Base-by-base conservation (phyloP, 2,113 vertebrate species). In the Romanogobio albipinnatus region DNA sequence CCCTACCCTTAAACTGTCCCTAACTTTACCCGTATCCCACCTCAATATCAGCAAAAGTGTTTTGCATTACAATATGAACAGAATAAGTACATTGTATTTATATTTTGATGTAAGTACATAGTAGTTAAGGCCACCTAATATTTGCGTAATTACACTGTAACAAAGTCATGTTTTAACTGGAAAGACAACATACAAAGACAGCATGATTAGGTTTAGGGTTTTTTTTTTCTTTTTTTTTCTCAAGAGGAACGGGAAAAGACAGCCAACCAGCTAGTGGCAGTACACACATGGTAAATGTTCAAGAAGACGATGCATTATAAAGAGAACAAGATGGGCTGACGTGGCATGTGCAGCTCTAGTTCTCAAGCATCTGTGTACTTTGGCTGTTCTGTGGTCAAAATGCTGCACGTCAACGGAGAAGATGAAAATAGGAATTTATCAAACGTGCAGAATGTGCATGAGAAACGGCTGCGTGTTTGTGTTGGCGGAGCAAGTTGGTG, bases 281-380 rank as follows among this genome's bases (percentile, higher is more conserved):
- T 61, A 24, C 36, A 79, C 22, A 62, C 56, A 56, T 45, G 22
- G 1, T 24, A 43, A 26, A 45, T 1, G 3, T 62, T 79, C n/a
- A n/a, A 11, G 24, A 61, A 45, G 76, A 62, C 17, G 0, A 79
- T 5, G 8, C 7, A 5, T 13, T 77, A 45, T 24, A 73, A 24
- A 73, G 68, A 24, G 29, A 19, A 9, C 64, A 36, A 19, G 17
- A 70, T 70, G 66, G 33, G 66, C 66, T 22, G 29, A 22, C 9
- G 66, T 70, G 66, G 33, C 53, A 7, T 39, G 64, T 71, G 11
- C 9, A 14, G 33, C n/a, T 73, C 0, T 74, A 24, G 66, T 53
- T 83, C 36, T 83, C 66, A 58, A 39, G 70, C 51, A 29, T 62
- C 29, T 68, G 70, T 68, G 45, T 82, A 51, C 64, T 83, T 86